Conservation (phyloP, 2,113 vertebrate species). For the Rhinoptilus africanus region DNA sequence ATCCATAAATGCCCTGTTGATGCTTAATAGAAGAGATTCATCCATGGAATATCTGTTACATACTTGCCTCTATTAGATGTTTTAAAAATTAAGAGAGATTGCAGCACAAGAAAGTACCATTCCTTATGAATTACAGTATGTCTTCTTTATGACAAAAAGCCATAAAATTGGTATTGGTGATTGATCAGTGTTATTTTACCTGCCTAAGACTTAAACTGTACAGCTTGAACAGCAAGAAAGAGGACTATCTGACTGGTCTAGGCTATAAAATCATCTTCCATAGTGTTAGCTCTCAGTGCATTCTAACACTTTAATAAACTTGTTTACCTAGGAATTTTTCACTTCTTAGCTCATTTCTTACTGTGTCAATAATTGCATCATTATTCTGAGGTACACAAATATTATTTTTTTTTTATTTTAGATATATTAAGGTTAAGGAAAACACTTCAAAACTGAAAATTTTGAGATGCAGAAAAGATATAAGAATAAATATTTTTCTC, state of each 20-base stretch:
- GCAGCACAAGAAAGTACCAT: background rate
- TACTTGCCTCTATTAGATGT: background rate
- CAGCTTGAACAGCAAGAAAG: background rate
- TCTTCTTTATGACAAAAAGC: background rate
- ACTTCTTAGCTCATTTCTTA: background rate
- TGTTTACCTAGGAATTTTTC: background rate
- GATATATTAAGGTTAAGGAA: background rate
- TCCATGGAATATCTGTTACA: background rate
- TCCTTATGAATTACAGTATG: background rate
- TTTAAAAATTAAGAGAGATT: background rate
- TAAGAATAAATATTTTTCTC: background rate
- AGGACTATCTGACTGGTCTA: background rate
- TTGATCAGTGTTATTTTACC: slow-evolving; percentile 2
- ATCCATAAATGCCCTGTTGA: background rate
- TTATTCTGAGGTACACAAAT: background rate
- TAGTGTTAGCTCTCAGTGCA: background rate
- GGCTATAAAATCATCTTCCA: background rate
- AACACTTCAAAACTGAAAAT: background rate
- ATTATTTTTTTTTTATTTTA: background rate
- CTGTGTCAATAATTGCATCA: background rate
- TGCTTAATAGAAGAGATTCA: background rate
- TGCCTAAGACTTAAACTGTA: background rate
- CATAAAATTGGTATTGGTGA: background rate
- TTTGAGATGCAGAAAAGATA: background rate
- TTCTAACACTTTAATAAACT: background rate